Evolutionary conservation across 2,888 invertebrate species (phyloP), one percentile per base, ranked within the genome.

Genomic region (Agrotis exclamationis): DNA sequence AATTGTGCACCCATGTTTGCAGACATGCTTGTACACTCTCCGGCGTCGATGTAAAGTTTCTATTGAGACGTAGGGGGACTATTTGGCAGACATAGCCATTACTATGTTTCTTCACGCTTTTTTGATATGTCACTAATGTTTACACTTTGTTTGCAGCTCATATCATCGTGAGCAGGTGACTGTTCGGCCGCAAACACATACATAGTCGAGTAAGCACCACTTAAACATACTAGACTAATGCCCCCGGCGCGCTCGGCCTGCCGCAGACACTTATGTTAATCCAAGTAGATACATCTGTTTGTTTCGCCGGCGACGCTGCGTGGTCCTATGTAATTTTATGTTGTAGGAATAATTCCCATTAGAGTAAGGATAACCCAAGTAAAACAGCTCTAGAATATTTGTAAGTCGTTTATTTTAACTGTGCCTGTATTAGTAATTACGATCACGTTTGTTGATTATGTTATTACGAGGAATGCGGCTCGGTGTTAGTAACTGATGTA

Each of bases 91-190:
- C 18, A 39, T 64, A 20, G 4, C 13, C 3, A 39, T 3, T 11
- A 45, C 39, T 39, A 33, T 33, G 39, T 45, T 39, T 18, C 14
- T 70, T 13, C 45, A 57, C 24, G 33, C 48, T 70, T 54, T 63
- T n/a, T n/a, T 22, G 11, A 24, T 20, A 62, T 63, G 56, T 39
- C 48, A 50, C 28, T 83, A 72, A 75, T 22, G 24, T 20, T 6
- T 45, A 44, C 56, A 57, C 63, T 79, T 70, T 72, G 54, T 77
- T 88, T 85, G 59, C 96, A 96, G 96, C 96, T 96, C 93, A 96
- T 96, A 94, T 96, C 96, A 91, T 95, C 96, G 96, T 96, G 96
- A 96, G 96, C 96, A 91, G 74, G 94, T 94, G 95, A 93, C 91
- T 85, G 81, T 85, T 93, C 95, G 94, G 95, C 95, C 95, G 93